Conservation (phyloP, 2,113 vertebrate species). For the Calonectris borealis region DNA sequence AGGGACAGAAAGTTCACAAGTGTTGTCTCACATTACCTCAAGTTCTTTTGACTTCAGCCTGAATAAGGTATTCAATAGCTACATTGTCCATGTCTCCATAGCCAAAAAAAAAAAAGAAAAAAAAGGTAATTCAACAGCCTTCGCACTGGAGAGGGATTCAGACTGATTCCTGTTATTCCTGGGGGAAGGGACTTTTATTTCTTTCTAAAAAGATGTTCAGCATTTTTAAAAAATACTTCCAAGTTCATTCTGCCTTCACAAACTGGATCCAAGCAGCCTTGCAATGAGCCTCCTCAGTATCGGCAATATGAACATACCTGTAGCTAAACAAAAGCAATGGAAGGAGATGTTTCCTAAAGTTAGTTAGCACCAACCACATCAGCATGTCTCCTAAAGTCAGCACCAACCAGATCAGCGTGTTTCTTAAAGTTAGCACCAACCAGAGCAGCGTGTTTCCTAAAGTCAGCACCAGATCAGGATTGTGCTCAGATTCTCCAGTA, state of each 20-base stretch:
- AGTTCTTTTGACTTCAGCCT: neutral
- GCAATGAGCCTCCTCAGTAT: neutral
- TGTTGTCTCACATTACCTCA: neutral
- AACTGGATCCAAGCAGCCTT: neutral
- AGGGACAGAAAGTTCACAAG: neutral
- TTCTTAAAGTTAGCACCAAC: neutral
- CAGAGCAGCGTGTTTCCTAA: neutral
- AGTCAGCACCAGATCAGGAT: neutral
- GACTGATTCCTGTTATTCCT: neutral
- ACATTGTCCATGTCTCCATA: neutral
- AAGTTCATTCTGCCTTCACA: neutral
- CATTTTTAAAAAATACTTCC: neutral
- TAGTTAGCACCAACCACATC: neutral
- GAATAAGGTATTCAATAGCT: neutral
- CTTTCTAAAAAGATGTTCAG: neutral
- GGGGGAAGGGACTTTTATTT: neutral
- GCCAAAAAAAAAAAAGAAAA: neutral
- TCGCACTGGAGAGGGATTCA: neutral
- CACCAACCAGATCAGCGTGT: neutral
- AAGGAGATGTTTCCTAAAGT: neutral
- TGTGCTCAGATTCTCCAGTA: slow-evolving; percentile 21
- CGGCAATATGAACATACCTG: neutral
- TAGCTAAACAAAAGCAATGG: neutral
- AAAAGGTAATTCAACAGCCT: neutral
- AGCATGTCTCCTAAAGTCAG: neutral